Conservation (phyloP, 2,888 invertebrate genomes). For the Tipula vernalis region DNA sequence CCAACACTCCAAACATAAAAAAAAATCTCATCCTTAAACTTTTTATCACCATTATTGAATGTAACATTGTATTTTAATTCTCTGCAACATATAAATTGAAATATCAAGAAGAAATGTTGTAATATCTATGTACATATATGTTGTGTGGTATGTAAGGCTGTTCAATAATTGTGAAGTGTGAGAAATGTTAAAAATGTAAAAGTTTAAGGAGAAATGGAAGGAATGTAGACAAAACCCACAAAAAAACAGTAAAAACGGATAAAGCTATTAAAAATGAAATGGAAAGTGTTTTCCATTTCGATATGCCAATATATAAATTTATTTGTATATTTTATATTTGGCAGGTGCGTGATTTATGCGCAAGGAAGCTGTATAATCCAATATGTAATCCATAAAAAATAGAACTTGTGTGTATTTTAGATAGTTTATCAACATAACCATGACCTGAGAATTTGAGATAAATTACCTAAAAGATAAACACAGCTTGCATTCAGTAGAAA, state of each 20-base stretch:
- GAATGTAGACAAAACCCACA: not conserved
- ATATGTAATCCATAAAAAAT: not conserved
- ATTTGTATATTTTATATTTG: not conserved
- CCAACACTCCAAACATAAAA: not conserved
- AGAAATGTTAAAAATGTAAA: not conserved
- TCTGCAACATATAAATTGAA: not conserved
- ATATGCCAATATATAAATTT: not conserved
- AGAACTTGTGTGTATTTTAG: not conserved
- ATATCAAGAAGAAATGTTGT: not conserved
- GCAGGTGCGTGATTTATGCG: not conserved
- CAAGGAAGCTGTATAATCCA: not conserved
- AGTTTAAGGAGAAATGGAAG: not conserved
- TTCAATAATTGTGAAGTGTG: not conserved
- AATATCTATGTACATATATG: not conserved
- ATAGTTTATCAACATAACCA: not conserved
- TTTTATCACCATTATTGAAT: not conserved
- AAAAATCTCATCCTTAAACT: not conserved
- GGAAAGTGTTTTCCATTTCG: not conserved
- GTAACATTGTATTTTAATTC: constrained; percentile 4
- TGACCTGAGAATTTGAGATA: no score
- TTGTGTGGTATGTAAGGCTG: not conserved
- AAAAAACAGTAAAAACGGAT: not conserved
- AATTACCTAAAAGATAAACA: no score
- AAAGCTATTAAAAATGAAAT: not conserved
- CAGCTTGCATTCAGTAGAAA: no score